Conservation (phyloP, 1,140 invertebrate species). For the Drosophila kohkoa region DNA sequence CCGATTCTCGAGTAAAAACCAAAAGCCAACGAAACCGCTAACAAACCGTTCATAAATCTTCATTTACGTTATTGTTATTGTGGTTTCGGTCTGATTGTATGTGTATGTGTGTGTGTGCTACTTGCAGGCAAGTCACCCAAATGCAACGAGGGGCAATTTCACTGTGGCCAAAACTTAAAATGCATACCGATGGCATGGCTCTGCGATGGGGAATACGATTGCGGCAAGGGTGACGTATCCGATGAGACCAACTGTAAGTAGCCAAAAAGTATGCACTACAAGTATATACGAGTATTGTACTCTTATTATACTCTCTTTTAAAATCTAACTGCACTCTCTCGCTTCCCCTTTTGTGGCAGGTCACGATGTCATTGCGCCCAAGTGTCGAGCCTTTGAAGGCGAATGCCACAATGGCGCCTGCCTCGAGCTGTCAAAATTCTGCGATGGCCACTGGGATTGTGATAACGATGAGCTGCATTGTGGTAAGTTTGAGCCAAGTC, state of each 20-base stretch:
- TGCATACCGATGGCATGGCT: conserved; percentile 91
- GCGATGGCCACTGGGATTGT: conserved; percentile 92
- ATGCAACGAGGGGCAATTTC: conserved; percentile 87
- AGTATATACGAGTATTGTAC: no score
- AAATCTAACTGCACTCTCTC: not conserved
- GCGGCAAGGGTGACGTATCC: conserved; percentile 72
- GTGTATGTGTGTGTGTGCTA: conserved; percentile 19
- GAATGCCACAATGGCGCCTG: conserved; percentile 89
- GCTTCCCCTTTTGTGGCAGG: conserved; percentile 42
- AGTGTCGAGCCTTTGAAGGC: conserved; percentile 88
- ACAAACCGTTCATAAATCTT: conserved; percentile 79
- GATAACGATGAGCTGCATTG: conserved; percentile 87
- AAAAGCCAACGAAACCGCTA: conserved; percentile 51
- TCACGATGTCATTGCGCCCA: conserved; percentile 63
- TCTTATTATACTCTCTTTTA: not conserved
- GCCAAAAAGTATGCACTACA: conserved; percentile 26
- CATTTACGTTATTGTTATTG: conserved; percentile 80
- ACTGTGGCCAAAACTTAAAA: conserved; percentile 86
- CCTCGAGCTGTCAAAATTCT: conserved; percentile 91
- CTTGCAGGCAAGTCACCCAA: conserved; percentile 73
- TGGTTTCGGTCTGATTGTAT: conserved; percentile 17
- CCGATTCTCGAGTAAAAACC: not conserved
- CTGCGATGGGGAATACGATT: conserved; percentile 87
- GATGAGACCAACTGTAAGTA: conserved; percentile 78
- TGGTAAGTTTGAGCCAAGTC: conserved; percentile 72